These are phyloP conservation scores for Cylindroiulus punctatus DNA, from an alignment of 2,888 invertebrate genomes.

Conservation along the genomic window DNA sequence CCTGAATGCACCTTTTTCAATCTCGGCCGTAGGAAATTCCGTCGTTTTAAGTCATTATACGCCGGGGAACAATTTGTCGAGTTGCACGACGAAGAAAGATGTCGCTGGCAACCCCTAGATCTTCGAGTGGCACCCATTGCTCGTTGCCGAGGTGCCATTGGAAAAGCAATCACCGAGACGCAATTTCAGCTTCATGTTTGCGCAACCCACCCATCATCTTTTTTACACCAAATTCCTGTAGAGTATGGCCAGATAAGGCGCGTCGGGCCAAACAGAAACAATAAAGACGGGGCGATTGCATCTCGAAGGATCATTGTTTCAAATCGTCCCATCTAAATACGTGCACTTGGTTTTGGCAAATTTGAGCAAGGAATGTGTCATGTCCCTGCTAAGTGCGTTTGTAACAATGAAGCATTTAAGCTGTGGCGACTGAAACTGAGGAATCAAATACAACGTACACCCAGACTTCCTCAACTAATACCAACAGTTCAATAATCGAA, in stretches of 20 bases:
- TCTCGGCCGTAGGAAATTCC: neutral
- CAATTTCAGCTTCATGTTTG: neutral
- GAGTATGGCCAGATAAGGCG: neutral
- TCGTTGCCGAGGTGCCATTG: slow-evolving; percentile 7
- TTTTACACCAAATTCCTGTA: neutral
- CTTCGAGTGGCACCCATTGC: neutral
- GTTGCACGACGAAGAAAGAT: neutral
- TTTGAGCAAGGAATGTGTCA: neutral
- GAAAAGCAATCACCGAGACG: slow-evolving; percentile 22
- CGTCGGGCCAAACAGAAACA: neutral
- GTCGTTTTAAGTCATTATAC: slow-evolving; percentile 14
- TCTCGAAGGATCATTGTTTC: neutral
- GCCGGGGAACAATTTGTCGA: slow-evolving; percentile 26
- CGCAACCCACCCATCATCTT: neutral
- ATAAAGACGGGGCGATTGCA: neutral
- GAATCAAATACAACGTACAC: too few species aligned
- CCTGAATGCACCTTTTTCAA: neutral
- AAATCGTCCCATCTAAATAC: neutral
- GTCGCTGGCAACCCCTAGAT: neutral
- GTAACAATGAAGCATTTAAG: too few species aligned
- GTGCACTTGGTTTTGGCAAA: neutral
- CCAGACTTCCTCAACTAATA: too few species aligned
- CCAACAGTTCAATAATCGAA: too few species aligned
- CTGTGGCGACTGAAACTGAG: too few species aligned
- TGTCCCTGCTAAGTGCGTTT: too few species aligned